These are phyloP conservation scores for Limnephilus rhombicus DNA, from an alignment of 2,888 invertebrate species.

Conservation along the genomic window DNA sequence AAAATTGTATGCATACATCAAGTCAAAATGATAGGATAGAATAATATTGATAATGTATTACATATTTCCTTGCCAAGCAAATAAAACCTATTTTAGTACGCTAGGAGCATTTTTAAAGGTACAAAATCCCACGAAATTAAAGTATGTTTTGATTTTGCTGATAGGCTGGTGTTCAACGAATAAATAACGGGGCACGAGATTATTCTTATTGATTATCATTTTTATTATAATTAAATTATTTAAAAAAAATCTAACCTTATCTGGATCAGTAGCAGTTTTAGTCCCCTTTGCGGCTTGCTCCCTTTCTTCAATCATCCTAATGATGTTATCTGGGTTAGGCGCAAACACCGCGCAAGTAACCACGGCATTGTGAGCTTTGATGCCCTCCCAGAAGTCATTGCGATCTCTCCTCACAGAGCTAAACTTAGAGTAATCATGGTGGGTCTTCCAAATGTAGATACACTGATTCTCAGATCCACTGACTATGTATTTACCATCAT, in stretches of 20 bases:
- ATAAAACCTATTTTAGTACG: no score
- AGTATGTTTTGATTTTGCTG: no score
- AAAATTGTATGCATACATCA: no score
- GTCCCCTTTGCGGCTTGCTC: slow-evolving; percentile 71
- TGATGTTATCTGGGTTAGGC: slow-evolving; percentile 95
- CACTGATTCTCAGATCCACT: slow-evolving; percentile 98
- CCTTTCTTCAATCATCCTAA: slow-evolving; percentile 83
- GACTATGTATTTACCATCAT: slow-evolving; percentile 97
- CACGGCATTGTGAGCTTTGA: slow-evolving; percentile 96
- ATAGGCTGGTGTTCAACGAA: no score
- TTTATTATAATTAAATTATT: background rate
- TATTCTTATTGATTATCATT: background rate
- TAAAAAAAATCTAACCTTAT: slow-evolving; percentile 69
- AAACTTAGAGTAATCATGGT: slow-evolving; percentile 96
- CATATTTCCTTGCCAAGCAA: no score
- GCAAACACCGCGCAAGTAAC: slow-evolving; percentile 99
- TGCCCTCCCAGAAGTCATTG: slow-evolving; percentile 98
- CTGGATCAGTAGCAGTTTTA: slow-evolving; percentile 69
- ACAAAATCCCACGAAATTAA: no score
- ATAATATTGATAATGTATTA: no score
- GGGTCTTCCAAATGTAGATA: slow-evolving; percentile 98
- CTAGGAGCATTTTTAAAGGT: no score
- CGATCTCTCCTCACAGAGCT: slow-evolving; percentile 94
- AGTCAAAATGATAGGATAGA: no score
- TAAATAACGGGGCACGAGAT: no score